These are phyloP conservation scores for Campoletis sonorensis DNA, from an alignment of 1,140 invertebrate genomes.

Conservation along the genomic window DNA sequence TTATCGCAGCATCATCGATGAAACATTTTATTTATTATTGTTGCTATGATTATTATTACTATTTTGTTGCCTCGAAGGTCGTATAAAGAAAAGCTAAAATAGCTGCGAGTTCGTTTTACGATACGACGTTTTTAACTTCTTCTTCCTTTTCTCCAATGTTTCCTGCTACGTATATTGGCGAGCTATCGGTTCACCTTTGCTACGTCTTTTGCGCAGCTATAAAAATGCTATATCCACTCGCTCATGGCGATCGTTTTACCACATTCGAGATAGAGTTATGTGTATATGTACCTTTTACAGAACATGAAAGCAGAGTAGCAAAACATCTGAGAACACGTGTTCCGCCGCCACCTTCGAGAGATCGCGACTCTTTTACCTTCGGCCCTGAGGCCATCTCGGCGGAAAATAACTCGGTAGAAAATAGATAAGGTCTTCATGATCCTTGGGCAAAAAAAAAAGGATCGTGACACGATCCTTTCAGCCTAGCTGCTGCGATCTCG, in stretches of 20 bases:
- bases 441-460: neutral
- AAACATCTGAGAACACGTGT: slow-evolving; percentile 63
- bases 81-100: neutral
- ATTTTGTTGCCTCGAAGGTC: too few relatives aligned
- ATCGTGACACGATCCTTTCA: neutral
- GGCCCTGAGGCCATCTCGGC: slow-evolving; percentile 22
- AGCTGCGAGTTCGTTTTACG: neutral
- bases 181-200: too few relatives aligned
- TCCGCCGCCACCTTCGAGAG: slow-evolving; percentile 58
- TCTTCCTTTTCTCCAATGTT: too few relatives aligned
- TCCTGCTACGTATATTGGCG: too few relatives aligned
- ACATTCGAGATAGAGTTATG: neutral
- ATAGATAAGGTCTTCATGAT: slow-evolving; percentile 42
- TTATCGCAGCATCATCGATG: too few relatives aligned
- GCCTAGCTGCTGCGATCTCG: too few relatives aligned
- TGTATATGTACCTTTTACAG: too few relatives aligned
- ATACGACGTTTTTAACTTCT: too few relatives aligned
- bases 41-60: too few relatives aligned
- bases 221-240: neutral
- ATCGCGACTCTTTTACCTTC: neutral
- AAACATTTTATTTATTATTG: too few relatives aligned
- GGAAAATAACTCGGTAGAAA: neutral
- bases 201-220: neutral
- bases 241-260: too few relatives aligned
- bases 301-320: slow-evolving; percentile 24